Conservation (phyloP, 1,140 invertebrate genomes). For the Macrotrachela quadricornifera region DNA sequence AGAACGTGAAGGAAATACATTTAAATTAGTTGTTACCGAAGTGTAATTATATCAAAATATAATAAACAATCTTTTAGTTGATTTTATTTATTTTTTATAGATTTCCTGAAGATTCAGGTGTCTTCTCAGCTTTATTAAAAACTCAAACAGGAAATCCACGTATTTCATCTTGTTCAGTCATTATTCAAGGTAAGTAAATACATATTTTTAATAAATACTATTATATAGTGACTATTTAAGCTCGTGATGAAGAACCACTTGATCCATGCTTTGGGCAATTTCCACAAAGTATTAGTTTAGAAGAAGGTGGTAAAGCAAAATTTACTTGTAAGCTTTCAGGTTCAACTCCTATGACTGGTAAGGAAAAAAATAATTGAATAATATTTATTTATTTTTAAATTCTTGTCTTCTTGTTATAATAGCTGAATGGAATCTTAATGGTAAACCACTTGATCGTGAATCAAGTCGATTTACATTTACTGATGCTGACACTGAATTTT, state of each 20-base stretch:
- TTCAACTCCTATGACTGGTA: background rate
- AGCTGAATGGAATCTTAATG: conserved; percentile 7
- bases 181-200: no score
- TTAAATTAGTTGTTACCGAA: conserved; percentile 3
- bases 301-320: background rate
- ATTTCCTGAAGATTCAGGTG: conserved; percentile 9
- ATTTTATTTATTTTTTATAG: no score
- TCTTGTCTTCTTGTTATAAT: background rate
- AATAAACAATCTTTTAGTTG: no score
- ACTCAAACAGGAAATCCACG: background rate
- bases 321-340: conserved; percentile 1
- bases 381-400: background rate
- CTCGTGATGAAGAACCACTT: conserved; percentile 1
- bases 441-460: background rate
- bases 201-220: background rate
- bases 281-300: background rate
- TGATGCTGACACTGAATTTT: background rate
- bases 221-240: background rate
- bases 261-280: conserved; percentile 4
- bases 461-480: background rate
- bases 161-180: background rate
- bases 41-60: background rate
- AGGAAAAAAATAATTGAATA: no score
- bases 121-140: conserved; percentile 3
- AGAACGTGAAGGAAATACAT: background rate